Evolutionary conservation across 2,113 vertebrate genomes (phyloP), one percentile per base, ranked within the genome.

Genomic region (Mastomys natalensis): DNA sequence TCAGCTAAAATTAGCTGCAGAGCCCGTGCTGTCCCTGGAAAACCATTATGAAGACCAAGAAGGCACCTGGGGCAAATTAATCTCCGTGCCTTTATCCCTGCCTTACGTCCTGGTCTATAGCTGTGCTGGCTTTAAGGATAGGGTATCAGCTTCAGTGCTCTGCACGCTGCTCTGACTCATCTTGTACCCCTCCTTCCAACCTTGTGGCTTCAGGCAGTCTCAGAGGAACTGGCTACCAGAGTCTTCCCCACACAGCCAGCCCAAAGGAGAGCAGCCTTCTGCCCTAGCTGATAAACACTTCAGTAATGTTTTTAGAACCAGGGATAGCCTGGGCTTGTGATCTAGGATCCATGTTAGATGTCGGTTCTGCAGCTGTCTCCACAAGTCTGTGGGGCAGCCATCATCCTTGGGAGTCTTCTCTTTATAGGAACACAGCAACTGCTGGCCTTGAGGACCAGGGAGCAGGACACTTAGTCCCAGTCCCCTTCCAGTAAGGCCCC

Each of bases 21-120:
- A 82, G 91, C 97, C 97, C 51, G 81, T 90, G 97, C 51, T 81
- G 29, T 97, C 98, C 96, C 97, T 95, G 94, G 98, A 97, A 98
- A 96, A 60, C 64, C 3, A 37, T 12, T 40, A 87, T 21, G 77
- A 87, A 80, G 93, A 86, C 3, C 43, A 8, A 53, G 95, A 86
- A 66, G 87, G 91, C 81, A 60, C 82, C 72, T 7, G 0, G 37
- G 88, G 78, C 43, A 15, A 17, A 92, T 87, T 51, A 37, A 74
- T 76, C 43, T 95, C 82, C 72, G 66, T 4, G 0, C 74, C n/a
- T 40, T 0, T 0, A n/a, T 6, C 26, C 31, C 70, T 19, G 0
- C 4, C 58, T 53, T 12, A 24, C 5, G 8, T 72, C 24, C 29
- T 19, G 40, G 74, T 16, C 21, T 15, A n/a, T 21, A 37, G 2